Evolutionary conservation across 2,113 vertebrate species (phyloP), one percentile per base, ranked within the genome.

Genomic region (Vidua chalybeata): DNA sequence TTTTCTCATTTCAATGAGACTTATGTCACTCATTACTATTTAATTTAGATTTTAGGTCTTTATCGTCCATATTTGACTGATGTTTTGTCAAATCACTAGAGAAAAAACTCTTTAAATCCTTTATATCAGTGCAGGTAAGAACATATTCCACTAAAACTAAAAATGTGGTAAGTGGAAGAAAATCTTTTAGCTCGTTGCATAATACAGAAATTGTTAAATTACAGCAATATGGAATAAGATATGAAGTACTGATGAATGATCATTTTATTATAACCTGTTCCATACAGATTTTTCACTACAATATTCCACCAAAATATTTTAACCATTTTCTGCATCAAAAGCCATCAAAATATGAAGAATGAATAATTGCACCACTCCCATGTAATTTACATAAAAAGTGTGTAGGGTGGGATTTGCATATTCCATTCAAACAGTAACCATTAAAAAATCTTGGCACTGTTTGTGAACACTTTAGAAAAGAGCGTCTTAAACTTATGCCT

Each of bases 231-330:
- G 71, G 73, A 95, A 83, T 87, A 87, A 89, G n/a, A 95, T 69
- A 41, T 17, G 59, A 85, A 93, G 62, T 94, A 89, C 68, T 84
- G 80, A 95, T 83, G 48, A 95, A 94, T 77, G 4, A 90, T 39
- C 33, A 84, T 77, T 94, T 96, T 92, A 90, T 95, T 91, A 92
- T 86, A 87, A 93, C 4, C 8, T 89, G 15, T 86, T 66, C 55
- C 26, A 95, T 68, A 74, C 22, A 72, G 28, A 85, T 80, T 93
- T 77, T 90, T 88, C 63, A 85, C 51, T 37, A 77, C 39, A 78
- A 59, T 89, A 78, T 66, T 88, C 85, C 59, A 68, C 17, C 15
- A 80, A 63, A 73, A 83, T 87, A 88, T 89, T 87, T 81, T 92
- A 84, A 92, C 35, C 85, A 23, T 94, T 83, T 90, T 52, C 79